Conservation (phyloP, 2,113 vertebrate genomes). For the Oreochromis tanganicae region DNA sequence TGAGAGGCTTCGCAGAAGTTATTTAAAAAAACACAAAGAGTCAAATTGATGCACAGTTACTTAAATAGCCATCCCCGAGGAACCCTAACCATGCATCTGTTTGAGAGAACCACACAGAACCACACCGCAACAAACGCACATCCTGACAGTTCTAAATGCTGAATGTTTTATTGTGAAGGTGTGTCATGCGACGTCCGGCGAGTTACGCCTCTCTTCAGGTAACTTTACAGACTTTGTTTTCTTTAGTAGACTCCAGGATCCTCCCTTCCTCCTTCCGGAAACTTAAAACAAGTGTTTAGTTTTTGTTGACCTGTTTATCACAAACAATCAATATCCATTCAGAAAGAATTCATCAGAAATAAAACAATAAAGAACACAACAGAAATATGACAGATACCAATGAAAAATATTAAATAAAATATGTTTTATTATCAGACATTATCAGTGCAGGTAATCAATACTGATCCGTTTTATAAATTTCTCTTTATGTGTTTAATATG, state of each 20-base stretch:
- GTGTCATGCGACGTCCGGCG: neutral
- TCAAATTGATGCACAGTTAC: neutral
- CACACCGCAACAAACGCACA: neutral
- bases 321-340: neutral
- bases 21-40: neutral
- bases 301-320: neutral
- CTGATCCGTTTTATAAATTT: neutral
- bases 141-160: neutral
- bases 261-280: neutral
- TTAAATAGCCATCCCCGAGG: neutral
- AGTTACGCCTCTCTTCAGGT: neutral
- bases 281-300: neutral
- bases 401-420: neutral
- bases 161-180: neutral
- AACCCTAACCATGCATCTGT: neutral
- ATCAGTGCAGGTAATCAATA: neutral
- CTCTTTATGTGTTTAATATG: neutral
- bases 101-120: neutral
- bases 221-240: neutral
- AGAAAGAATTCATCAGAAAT: neutral
- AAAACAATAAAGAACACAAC: neutral
- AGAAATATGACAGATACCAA: neutral
- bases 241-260: neutral
- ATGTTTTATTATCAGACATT: neutral
- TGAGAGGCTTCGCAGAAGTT: neutral